Evolutionary conservation across 35 echinoderm and acorn worm genomes (phyloP).

Genomic region (Holothuria glaberrima): DNA sequence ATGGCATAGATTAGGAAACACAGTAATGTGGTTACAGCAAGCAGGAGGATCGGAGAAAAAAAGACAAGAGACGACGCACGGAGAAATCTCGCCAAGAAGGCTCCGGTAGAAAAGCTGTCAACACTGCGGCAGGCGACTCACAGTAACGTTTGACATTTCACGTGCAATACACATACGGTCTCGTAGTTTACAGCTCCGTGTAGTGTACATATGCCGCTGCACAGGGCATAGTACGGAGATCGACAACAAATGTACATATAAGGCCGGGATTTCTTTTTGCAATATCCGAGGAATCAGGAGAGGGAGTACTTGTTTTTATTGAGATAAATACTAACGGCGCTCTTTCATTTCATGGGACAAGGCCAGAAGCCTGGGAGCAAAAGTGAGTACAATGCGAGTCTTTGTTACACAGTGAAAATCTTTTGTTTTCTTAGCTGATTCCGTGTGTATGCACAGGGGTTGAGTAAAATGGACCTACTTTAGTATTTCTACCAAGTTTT

Average conservation of each 20-base stretch:
- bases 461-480: too few relatives aligned
- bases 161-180: conserved; percentile 31
- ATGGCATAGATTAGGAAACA: conserved; percentile 8
- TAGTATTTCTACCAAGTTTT: too few relatives aligned
- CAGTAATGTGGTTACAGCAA: conserved; percentile 19
- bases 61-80: not conserved
- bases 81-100: conserved; percentile 31
- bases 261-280: conserved; percentile 45
- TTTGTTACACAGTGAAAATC: not conserved
- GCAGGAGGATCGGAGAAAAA: not conserved
- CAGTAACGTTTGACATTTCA: conserved; percentile 51
- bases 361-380: conserved; percentile 16
- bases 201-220: too few relatives aligned
- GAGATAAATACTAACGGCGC: not conserved
- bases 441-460: not conserved
- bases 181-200: too few relatives aligned
- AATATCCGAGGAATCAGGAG: conserved; percentile 10
- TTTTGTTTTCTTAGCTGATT: conserved; percentile 24
- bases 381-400: not conserved
- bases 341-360: conserved; percentile 39
- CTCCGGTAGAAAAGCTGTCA: conserved; percentile 49
- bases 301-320: conserved; percentile 25
- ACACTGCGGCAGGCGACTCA: conserved; percentile 14
- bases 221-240: too few relatives aligned
- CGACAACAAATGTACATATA: conserved; percentile 39